These are phyloP conservation scores for Hiodon tergisus DNA, from an alignment of 2,113 vertebrate genomes.

Conservation along the genomic window DNA sequence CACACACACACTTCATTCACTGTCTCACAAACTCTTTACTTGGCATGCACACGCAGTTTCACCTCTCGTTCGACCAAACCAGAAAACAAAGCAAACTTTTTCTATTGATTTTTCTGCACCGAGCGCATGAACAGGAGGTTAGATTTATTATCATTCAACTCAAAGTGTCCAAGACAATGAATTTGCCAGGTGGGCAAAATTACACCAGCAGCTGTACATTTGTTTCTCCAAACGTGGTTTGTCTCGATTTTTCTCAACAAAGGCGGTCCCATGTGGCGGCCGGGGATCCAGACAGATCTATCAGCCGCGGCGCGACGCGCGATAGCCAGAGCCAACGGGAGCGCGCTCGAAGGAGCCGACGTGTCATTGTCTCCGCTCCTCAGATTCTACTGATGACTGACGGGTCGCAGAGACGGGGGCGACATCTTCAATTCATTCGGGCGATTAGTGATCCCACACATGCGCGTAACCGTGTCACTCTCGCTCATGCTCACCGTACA, in stretches of 20 bases:
- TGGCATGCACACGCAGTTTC: not conserved
- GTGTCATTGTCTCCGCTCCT: not conserved
- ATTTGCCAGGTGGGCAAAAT: not conserved
- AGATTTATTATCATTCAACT: not conserved
- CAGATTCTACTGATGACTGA: constrained; percentile 50
- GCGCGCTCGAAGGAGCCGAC: not conserved
- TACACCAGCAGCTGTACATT: no score
- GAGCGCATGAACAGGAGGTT: no score
- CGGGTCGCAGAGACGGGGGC: constrained; percentile 51
- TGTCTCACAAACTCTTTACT: no score
- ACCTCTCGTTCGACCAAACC: not conserved
- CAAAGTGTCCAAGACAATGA: not conserved
- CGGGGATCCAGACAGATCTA: not conserved
- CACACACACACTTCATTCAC: no score
- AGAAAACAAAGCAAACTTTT: no score
- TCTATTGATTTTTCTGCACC: no score
- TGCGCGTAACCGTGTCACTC: constrained; percentile 14
- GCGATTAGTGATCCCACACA: constrained; percentile 44
- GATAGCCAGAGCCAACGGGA: not conserved
- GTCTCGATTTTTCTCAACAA: no score
- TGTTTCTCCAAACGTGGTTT: no score
- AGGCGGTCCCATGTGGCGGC: no score
- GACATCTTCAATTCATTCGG: constrained; percentile 45
- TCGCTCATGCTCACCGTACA: not conserved
- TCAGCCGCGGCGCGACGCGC: not conserved